Percentiles rank a stretch among this genome's conserved stretches.
phyloP scores from a whole-genome alignment of 2,113 vertebrate species.

The Petromus typicus region DNA sequence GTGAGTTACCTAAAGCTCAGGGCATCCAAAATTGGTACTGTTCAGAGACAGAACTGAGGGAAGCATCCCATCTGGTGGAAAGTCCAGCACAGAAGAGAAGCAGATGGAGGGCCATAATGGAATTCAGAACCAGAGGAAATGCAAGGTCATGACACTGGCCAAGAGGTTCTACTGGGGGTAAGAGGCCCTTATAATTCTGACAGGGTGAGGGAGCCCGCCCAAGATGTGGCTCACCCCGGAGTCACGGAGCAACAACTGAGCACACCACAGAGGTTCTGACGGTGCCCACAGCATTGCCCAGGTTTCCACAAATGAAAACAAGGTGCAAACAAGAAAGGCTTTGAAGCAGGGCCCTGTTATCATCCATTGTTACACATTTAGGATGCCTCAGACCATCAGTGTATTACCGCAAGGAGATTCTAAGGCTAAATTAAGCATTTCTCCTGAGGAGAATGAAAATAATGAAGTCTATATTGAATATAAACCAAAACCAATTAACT shows the following conservation, averaged over 20 bases:
- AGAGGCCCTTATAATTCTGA: not conserved
- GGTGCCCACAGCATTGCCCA: not conserved
- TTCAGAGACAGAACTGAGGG: not conserved
- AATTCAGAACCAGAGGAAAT: not conserved
- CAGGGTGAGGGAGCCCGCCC: not conserved
- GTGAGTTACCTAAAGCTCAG: not conserved
- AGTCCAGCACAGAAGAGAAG: not conserved
- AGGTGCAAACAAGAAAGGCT: not conserved
- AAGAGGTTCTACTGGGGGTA: accelerated
- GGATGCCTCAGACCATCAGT: not conserved
- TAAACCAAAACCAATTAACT: slow-evolving; percentile 69
- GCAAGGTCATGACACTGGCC: not conserved
- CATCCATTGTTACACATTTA: not conserved
- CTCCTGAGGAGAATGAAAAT: slow-evolving; percentile 62
- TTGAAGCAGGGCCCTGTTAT: not conserved
- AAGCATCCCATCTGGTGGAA: not conserved
- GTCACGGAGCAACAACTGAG: not conserved
- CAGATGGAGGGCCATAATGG: not conserved
- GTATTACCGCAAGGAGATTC: slow-evolving; percentile 40
- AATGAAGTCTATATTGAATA: slow-evolving; percentile 54
- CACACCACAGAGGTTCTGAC: not conserved
- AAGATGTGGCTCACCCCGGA: not conserved
- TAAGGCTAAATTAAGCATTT: slow-evolving; percentile 39
- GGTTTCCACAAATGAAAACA: not conserved
- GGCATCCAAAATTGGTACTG: not conserved